phyloP scores from a whole-genome alignment of 2,113 vertebrate genomes.

The Arizona elegans region DNA sequence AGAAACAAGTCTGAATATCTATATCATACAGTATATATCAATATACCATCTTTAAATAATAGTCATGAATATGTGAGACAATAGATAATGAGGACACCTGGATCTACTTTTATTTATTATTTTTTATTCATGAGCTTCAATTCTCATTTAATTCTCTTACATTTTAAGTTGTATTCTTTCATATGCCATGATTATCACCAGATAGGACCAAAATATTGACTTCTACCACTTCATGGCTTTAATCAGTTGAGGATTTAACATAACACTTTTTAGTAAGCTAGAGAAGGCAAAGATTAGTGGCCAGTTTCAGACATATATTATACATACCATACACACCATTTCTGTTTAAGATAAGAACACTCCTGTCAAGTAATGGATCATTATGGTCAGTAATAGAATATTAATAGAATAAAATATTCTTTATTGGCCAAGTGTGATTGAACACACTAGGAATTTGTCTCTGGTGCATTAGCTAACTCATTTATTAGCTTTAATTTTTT shows the following conservation, averaged over 20 bases:
- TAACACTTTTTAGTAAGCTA: background rate
- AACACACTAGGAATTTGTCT: too few relatives aligned
- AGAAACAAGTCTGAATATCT: too few relatives aligned
- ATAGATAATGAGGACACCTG: background rate
- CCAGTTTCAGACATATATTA: background rate
- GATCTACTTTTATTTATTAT: background rate
- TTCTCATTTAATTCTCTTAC: background rate
- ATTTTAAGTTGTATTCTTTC: background rate
- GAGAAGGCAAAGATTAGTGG: background rate
- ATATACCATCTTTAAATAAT: background rate
- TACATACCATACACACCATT: background rate
- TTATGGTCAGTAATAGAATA: background rate
- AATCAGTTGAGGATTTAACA: background rate
- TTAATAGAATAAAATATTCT: too few relatives aligned
- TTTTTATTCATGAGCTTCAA: background rate
- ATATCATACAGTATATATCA: background rate
- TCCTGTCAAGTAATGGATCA: background rate
- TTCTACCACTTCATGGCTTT: background rate
- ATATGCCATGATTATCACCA: background rate
- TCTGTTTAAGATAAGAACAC: background rate
- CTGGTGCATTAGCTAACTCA: too few relatives aligned
- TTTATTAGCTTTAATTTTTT: too few relatives aligned
- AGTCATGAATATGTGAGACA: background rate
- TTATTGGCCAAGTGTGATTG: too few relatives aligned
- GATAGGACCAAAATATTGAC: background rate